These are phyloP conservation scores for Zaprionus lineosus DNA, from an alignment of 2,888 invertebrate genomes.

Conservation along the genomic window DNA sequence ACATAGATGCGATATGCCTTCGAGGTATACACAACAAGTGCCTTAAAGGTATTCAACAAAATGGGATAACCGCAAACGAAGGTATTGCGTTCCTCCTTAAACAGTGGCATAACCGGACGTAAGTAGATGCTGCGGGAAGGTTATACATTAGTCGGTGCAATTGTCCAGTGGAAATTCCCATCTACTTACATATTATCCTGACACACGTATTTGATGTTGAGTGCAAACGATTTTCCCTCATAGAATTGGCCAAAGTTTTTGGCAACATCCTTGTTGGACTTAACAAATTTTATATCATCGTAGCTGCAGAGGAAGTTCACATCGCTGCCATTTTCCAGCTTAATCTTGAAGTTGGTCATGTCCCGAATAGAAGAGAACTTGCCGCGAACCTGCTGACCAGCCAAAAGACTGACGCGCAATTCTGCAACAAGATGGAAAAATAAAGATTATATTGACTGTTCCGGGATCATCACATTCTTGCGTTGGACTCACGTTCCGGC, in stretches of 20 bases:
- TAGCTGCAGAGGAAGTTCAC: conserved; percentile 81
- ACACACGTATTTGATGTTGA: conserved; percentile 80
- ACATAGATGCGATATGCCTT: conserved; percentile 86
- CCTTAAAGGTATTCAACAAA: conserved; percentile 84
- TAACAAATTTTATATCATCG: conserved; percentile 80
- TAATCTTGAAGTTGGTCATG: conserved; percentile 81
- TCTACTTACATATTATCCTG: conserved; percentile 81
- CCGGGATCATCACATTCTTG: too few species aligned
- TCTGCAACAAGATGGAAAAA: conserved; percentile 50
- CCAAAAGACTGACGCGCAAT: conserved; percentile 75
- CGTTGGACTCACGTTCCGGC: conserved; percentile 56
- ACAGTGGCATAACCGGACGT: conserved; percentile 85
- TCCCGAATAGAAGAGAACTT: conserved; percentile 77
- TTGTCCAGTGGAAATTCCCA: too few species aligned
- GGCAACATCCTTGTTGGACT: conserved; percentile 79
- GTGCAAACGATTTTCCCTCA: conserved; percentile 81
- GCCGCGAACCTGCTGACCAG: conserved; percentile 81
- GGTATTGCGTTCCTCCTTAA: conserved; percentile 77
- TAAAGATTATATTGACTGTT: background rate
- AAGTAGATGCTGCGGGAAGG: conserved; percentile 85
- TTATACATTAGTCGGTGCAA: background rate
- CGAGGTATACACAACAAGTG: conserved; percentile 85
- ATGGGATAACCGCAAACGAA: conserved; percentile 87
- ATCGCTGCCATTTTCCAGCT: conserved; percentile 78
- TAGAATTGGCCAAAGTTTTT: conserved; percentile 84